Evolutionary conservation across 2,888 invertebrate genomes (phyloP).

Genomic region (Pyrocoelia pectoralis): DNA sequence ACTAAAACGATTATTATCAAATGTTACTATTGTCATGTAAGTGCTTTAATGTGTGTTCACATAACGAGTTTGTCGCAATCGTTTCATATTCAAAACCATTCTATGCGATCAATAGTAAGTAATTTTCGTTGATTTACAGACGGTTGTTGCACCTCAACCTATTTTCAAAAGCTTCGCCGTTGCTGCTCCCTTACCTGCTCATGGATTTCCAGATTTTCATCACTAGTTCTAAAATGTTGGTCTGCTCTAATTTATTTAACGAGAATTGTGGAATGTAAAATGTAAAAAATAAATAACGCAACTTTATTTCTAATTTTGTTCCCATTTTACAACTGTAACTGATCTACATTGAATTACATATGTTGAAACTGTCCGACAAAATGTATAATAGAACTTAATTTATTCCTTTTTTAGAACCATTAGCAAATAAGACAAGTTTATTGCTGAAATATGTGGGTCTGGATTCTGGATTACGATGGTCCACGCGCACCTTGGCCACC

Average conservation of each 20-base stretch:
- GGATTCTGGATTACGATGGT: too few relatives aligned
- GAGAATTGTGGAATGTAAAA: background rate
- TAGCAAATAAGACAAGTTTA: too few relatives aligned
- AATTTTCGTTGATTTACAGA: conserved; percentile 41
- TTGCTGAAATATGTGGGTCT: too few relatives aligned
- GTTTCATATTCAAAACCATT: too few relatives aligned
- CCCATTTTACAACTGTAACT: too few relatives aligned
- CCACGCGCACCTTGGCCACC: too few relatives aligned
- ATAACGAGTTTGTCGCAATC: too few relatives aligned
- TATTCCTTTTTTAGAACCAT: too few relatives aligned
- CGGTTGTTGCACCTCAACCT: conserved; percentile 44
- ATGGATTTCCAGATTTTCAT: conserved; percentile 25
- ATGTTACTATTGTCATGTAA: background rate
- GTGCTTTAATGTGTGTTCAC: background rate
- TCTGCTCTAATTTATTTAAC: background rate
- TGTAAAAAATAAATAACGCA: background rate
- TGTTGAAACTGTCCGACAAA: too few relatives aligned
- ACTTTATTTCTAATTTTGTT: background rate
- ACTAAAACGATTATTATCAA: background rate
- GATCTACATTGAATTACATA: too few relatives aligned
- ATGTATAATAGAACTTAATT: too few relatives aligned
- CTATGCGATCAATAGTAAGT: background rate
- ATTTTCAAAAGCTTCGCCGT: conserved; percentile 42
- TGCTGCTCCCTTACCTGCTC: conserved; percentile 34
- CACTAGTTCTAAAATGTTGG: background rate